Evolutionary conservation across 2,888 invertebrate species (phyloP), one percentile per base, ranked within the genome.

Genomic region (Hoplodrina blanda): DNA sequence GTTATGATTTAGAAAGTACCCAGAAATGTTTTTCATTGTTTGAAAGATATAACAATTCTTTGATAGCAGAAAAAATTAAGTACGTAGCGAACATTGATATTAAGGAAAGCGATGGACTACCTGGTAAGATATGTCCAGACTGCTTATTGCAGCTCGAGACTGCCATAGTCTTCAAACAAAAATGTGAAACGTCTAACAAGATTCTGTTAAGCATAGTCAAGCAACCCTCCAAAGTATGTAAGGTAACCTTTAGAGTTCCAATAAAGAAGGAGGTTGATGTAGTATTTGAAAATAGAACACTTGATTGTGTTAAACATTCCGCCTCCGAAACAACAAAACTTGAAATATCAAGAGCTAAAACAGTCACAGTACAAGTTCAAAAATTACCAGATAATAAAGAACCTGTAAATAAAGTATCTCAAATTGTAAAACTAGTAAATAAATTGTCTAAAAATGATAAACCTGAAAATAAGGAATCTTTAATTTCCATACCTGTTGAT

Each of bases 61-160:
- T 87, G 3, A 83, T 95, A 70, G 89, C 85, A 37, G 91, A 93
- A 56, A 90, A 91, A 77, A 91, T 95, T 25, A 90, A 90, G 69
- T 85, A 85, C 11, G 81, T 95, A 60, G 87, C 94, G 2, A 90
- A 91, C 50, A 83, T 95, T 7, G 82, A 88, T 53, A 93, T 95
- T 65, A 85, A 81, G 49, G 61, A 88, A 74, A 87, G 85, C 8
- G 95, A 95, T 74, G 91, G 91, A 0, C 85, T 93, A n/a, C 95
- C 95, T 0, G 85, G 88, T 41, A 88, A 78, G 74, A 94, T 95
- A 78, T 95, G 95, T 76, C 84, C 87, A 0, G 81, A 83, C 11
- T 95, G 95, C 77, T 87, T 93, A 17, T 46, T 89, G 8, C 92
- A 93, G 65, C 86, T 95, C 1, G 91, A 94, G 62, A 88, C 85